A percentile compares a stretch with the other conserved stretches of the same genome.
Evolutionary conservation across 2,113 vertebrate genomes (phyloP).

Genomic region (Erythrolamprus reginae): DNA sequence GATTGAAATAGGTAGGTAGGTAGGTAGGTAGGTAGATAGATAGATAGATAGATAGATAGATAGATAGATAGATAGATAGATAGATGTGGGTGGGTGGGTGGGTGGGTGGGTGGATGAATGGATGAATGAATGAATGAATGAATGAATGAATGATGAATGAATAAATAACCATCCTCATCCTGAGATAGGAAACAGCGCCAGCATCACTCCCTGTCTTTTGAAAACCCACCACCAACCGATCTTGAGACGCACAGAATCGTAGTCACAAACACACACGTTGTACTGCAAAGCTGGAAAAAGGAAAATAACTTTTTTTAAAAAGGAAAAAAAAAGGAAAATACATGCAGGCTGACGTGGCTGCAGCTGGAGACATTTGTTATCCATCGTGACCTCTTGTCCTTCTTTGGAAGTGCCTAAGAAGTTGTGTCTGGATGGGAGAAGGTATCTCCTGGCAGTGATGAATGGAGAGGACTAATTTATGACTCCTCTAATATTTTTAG

Average conservation of each 20-base stretch:
- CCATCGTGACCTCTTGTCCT: not conserved
- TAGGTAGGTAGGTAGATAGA: no score
- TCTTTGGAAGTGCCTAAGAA: not conserved
- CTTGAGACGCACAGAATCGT: not conserved
- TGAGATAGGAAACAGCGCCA: not conserved
- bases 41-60: no score
- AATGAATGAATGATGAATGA: no score
- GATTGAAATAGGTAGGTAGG: no score
- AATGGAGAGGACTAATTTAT: not conserved
- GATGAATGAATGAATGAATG: no score
- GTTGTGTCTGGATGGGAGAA: not conserved
- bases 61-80: no score
- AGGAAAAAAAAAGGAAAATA: not conserved
- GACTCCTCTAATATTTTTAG: not conserved
- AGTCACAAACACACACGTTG: rapidly evolving
- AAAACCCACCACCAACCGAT: not conserved
- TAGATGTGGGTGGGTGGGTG: no score
- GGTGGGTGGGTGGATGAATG: no score
- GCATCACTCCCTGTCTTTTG: not conserved
- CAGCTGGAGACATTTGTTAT: not conserved
- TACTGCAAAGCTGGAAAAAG: not conserved
- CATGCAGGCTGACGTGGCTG: not conserved
- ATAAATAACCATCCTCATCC: no score
- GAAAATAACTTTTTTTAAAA: not conserved
- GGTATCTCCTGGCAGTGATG: not conserved